These are phyloP conservation scores for Drosophila atroscutellata DNA, from an alignment of 2,888 invertebrate species.

Conservation along the genomic window DNA sequence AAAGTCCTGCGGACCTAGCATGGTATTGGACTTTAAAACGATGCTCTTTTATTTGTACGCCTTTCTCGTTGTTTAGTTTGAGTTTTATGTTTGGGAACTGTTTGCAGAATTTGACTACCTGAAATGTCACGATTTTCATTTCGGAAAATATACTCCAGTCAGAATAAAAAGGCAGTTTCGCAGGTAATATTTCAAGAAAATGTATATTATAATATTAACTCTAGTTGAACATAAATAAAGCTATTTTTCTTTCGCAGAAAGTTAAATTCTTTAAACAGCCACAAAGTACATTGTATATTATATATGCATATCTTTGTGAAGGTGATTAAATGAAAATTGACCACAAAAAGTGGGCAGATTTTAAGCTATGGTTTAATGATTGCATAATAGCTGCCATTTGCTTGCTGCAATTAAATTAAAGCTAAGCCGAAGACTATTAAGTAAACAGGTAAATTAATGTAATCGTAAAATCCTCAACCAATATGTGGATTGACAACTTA, in stretches of 20 bases:
- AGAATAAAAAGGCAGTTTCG: not conserved
- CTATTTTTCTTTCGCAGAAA: not conserved
- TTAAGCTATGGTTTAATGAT: not conserved
- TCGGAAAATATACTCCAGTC: not conserved
- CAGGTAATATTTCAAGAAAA: not conserved
- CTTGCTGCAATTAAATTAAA: not conserved
- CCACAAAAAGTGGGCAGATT: not conserved
- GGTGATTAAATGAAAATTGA: not conserved
- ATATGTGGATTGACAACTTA: not conserved
- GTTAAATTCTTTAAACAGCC: not conserved
- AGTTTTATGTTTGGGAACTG: not conserved
- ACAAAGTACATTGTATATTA: not conserved
- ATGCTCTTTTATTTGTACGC: conserved; percentile 43
- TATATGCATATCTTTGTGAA: not conserved
- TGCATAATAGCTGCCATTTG: not conserved
- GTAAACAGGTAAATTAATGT: not conserved
- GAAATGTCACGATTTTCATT: not conserved
- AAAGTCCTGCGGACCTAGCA: conserved; percentile 53
- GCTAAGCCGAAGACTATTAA: not conserved
- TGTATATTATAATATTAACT: not conserved
- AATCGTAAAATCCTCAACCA: not conserved
- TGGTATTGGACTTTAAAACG: conserved; percentile 32
- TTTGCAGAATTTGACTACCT: not conserved
- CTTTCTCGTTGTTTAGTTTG: not conserved
- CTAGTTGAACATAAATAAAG: too few relatives aligned